Evolutionary conservation across 2,797 vertebrate genomes (phyloP).

Genomic region (Myotis pilosus): DNA sequence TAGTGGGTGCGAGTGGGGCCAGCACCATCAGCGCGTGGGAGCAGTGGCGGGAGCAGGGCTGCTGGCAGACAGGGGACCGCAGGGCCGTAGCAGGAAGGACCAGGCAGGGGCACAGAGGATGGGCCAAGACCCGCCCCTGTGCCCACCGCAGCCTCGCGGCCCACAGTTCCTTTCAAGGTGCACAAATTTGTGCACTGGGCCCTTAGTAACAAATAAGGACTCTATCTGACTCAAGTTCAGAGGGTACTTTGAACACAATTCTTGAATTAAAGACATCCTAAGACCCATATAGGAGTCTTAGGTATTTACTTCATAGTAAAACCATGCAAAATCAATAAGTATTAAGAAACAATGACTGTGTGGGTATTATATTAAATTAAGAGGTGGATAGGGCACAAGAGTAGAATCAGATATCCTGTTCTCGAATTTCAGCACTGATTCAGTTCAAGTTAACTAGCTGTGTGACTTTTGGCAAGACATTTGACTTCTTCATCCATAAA

Average conservation of each 20-base stretch:
- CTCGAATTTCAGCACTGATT: background rate
- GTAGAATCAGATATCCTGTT: background rate
- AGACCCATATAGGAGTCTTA: background rate
- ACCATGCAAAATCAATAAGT: background rate
- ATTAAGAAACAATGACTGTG: background rate
- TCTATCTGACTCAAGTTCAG: background rate
- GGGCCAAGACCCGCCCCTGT: no score
- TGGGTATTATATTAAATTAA: background rate
- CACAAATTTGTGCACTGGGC: no score
- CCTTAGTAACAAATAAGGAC: background rate
- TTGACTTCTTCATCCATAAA: background rate
- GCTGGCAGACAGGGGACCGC: no score
- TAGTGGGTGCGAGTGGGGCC: no score
- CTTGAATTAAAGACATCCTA: background rate
- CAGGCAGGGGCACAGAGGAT: fast-evolving
- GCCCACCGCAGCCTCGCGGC: no score
- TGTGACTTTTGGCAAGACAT: background rate
- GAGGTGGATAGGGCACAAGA: background rate
- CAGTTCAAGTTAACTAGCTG: background rate
- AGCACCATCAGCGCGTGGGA: no score
- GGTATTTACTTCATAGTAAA: background rate
- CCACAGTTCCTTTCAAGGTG: no score
- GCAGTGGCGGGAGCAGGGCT: no score
- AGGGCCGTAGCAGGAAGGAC: no score
- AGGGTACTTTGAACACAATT: background rate